phyloP scores from a whole-genome alignment of 2,888 invertebrate genomes.

The Molanna angustata region DNA sequence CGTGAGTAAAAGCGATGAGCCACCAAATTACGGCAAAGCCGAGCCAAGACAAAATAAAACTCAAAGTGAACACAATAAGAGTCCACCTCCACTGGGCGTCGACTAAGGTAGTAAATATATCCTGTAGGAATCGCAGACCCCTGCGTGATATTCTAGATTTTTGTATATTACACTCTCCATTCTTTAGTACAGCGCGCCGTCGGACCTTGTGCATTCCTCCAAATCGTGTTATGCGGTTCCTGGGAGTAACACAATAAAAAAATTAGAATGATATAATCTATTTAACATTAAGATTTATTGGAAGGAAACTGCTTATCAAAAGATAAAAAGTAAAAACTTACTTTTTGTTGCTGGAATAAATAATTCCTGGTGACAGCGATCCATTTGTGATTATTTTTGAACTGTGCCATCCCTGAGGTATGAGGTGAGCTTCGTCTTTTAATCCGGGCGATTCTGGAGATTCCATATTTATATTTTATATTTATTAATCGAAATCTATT shows the following conservation, averaged over 20 bases:
- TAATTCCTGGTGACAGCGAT: constrained; percentile 51
- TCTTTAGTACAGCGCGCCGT: constrained; percentile 77
- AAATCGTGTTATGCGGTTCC: constrained; percentile 66
- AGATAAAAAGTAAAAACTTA: neutral
- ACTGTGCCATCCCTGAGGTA: constrained; percentile 49
- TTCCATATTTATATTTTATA: constrained; percentile 35
- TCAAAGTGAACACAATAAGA: constrained; percentile 75
- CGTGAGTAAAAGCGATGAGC: constrained; percentile 84
- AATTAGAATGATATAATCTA: neutral
- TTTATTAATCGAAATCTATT: too few species aligned
- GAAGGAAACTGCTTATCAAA: neutral
- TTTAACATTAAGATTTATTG: neutral
- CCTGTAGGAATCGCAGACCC: constrained; percentile 63
- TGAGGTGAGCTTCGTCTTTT: constrained; percentile 52
- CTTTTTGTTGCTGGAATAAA: constrained; percentile 45
- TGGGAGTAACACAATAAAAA: constrained; percentile 37
- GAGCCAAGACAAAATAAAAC: constrained; percentile 85
- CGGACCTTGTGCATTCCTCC: constrained; percentile 69
- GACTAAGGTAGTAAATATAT: constrained; percentile 78
- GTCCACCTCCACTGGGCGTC: constrained; percentile 93
- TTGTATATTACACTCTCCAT: constrained; percentile 86
- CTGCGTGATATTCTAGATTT: constrained; percentile 68
- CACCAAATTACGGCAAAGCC: constrained; percentile 89
- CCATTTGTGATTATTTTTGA: constrained; percentile 48
- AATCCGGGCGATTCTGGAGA: constrained; percentile 46